Conservation (phyloP, 2,113 vertebrate genomes). For the Danionella cerebrum region DNA sequence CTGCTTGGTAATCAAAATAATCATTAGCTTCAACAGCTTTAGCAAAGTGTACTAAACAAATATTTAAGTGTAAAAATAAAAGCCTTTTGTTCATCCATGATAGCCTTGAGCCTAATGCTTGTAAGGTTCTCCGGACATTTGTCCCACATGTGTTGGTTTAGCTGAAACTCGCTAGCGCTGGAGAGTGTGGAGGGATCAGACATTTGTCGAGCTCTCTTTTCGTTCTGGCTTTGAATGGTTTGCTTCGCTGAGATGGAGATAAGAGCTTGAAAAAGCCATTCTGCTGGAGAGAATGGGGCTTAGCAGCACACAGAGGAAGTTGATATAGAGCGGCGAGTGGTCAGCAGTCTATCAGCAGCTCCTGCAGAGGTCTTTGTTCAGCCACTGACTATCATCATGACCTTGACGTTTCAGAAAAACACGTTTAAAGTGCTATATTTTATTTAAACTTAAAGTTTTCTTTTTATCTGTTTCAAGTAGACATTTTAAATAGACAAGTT, state of each 20-base stretch:
- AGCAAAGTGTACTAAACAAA: neutral
- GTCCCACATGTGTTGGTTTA: slow-evolving; percentile 13
- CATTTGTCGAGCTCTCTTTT: too few species aligned
- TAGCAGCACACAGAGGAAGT: neutral
- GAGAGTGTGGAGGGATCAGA: slow-evolving; percentile 24
- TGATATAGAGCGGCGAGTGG: neutral
- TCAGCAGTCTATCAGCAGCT: slow-evolving; percentile 2
- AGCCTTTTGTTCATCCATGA: neutral
- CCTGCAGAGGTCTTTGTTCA: too few species aligned
- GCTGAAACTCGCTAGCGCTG: slow-evolving; percentile 26
- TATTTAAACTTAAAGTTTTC: too few species aligned
- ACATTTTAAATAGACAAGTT: too few species aligned
- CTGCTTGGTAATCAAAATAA: too few species aligned
- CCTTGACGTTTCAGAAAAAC: too few species aligned
- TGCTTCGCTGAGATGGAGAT: slow-evolving; percentile 18
- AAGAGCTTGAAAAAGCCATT: neutral
- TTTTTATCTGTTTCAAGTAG: too few species aligned
- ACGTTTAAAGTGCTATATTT: too few species aligned
- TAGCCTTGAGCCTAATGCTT: neutral
- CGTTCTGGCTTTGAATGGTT: too few species aligned
- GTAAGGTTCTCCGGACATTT: slow-evolving; percentile 18
- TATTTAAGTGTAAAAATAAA: neutral
- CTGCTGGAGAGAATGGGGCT: neutral
- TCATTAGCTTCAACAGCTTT: too few species aligned
- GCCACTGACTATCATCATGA: too few species aligned